Base-by-base conservation (phyloP, 1,140 invertebrate species). In the Megathymus violae region DNA sequence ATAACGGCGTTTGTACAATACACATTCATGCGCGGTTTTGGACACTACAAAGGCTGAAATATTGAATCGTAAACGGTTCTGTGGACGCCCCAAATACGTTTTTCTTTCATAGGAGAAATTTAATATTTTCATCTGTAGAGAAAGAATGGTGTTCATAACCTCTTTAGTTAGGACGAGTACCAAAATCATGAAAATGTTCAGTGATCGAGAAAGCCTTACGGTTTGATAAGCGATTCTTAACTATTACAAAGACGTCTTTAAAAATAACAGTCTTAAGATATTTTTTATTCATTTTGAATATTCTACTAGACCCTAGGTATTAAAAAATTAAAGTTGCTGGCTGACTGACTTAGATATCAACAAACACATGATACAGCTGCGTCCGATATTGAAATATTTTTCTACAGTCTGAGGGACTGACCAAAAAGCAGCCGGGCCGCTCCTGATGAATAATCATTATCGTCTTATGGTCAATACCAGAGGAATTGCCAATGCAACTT, bases 1-100 rank as follows among this genome's bases (percentile, higher is more conserved):
- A 52, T 52, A 52, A 52, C 48, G 48, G 48, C 48, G 34, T 52
- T 52, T 34, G 48, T 52, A 52, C 48, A 52, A 38, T 50, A 50
- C 47, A 50, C 47, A 46, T 46, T 46, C 17, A 50, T 50, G 47
- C 48, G 48, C 34, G 48, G 48, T 51, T 51, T 51, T 51, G 34
- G 48, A 51, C 48, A 51, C 48, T 31, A 51, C 48, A 51, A 51
- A 51, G 48, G 31, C 31, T 51, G 48, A 51, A 51, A 38, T 51
- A 51, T 51, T 17, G 48, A 27, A 51, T 51, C 48, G 48, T 5
- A 51, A 38, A 36, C 48, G 36, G 48, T 19, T n/a, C n/a, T 15
- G 31, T 38, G 27, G 48, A 51, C 36, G 50, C 36, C 36, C 50
- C 36, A 52, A 52, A 52, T 56, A 43, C 38, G 52, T 10, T 43